Evolutionary conservation across 2,797 vertebrate genomes (phyloP).

Genomic region (Sardinella longiceps): DNA sequence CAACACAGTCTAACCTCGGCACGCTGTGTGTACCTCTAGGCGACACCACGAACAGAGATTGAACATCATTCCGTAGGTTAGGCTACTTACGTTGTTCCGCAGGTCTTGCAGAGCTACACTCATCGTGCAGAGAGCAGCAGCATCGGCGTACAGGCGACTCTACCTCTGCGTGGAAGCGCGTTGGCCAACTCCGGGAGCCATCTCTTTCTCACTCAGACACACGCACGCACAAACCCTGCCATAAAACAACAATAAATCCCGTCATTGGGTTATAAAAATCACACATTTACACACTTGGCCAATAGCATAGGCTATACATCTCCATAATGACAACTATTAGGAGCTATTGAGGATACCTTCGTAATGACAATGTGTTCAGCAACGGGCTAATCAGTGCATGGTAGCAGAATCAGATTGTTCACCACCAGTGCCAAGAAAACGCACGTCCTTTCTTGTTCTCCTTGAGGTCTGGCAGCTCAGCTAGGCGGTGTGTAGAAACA

Average conservation of each 20-base stretch:
- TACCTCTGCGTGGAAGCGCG: slow-evolving; percentile 63
- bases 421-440: slow-evolving; percentile 28
- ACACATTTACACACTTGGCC: not conserved
- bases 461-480: slow-evolving; percentile 26
- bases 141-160: slow-evolving; percentile 57
- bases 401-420: not conserved
- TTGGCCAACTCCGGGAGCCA: slow-evolving; percentile 59
- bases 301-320: slow-evolving; percentile 6
- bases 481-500: slow-evolving; percentile 39
- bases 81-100: slow-evolving; percentile 83
- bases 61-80: not conserved
- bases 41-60: not conserved
- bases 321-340: slow-evolving; percentile 6
- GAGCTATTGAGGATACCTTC: slow-evolving; percentile 8
- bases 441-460: slow-evolving; percentile 23
- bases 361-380: slow-evolving; percentile 34
- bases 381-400: slow-evolving; percentile 29
- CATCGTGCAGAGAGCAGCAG: slow-evolving; percentile 79
- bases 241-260: slow-evolving; percentile 18
- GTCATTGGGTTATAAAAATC: slow-evolving; percentile 23
- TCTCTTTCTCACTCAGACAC: slow-evolving; percentile 38
- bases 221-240: slow-evolving; percentile 41
- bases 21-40: not conserved
- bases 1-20: not conserved
- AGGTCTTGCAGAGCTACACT: slow-evolving; percentile 94